phyloP scores from a whole-genome alignment of 2,888 invertebrate species.

The Notodonta ziczac region DNA sequence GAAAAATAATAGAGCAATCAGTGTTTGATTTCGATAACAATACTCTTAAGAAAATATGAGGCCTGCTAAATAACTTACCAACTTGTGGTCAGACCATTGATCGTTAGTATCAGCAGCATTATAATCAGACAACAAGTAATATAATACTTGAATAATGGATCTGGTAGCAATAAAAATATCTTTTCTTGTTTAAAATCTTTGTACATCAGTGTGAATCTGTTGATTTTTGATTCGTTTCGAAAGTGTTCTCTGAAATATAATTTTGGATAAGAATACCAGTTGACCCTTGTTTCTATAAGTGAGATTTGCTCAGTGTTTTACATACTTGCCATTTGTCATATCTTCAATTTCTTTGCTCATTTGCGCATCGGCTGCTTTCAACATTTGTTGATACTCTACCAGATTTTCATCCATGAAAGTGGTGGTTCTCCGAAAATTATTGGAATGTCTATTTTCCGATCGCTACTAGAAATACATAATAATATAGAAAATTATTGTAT shows the following conservation, averaged over 20 bases:
- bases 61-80: slow-evolving; percentile 55
- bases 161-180: slow-evolving; percentile 89
- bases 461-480: slow-evolving; percentile 75
- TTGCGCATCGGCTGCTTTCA: slow-evolving; percentile 88
- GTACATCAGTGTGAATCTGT: slow-evolving; percentile 77
- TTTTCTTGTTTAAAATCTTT: slow-evolving; percentile 86
- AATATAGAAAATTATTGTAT: slow-evolving; percentile 46
- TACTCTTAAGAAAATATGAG: background rate
- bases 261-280: background rate
- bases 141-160: slow-evolving; percentile 94
- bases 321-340: slow-evolving; percentile 91
- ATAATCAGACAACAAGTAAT: slow-evolving; percentile 73
- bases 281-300: too few species aligned
- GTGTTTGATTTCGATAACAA: background rate
- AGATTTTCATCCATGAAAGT: slow-evolving; percentile 88
- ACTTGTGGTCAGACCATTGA: slow-evolving; percentile 71
- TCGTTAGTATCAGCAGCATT: slow-evolving; percentile 58
- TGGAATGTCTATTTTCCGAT: slow-evolving; percentile 71
- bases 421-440: slow-evolving; percentile 79
- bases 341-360: slow-evolving; percentile 92
- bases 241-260: slow-evolving; percentile 87
- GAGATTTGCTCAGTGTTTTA: background rate
- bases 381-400: slow-evolving; percentile 86
- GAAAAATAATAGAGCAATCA: slow-evolving; percentile 25
- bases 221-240: slow-evolving; percentile 84